Evolutionary conservation across 2,113 vertebrate species (phyloP).

Genomic region (Microcebus tavaratra): DNA sequence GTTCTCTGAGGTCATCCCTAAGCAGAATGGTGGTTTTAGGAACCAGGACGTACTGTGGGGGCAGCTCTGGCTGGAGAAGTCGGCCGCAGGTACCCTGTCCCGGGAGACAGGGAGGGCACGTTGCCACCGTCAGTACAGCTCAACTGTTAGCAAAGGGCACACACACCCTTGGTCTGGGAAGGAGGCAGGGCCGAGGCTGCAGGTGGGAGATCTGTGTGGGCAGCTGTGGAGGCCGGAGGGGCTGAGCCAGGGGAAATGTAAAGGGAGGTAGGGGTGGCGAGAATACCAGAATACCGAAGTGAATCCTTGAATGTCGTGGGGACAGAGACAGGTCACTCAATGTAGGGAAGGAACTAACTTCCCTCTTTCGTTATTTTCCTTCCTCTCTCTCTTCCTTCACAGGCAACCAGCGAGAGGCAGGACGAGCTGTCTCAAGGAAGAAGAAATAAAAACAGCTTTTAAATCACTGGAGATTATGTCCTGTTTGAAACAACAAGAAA

Average conservation of each 20-base stretch:
- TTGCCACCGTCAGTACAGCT: too few relatives aligned
- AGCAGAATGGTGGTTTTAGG: background rate
- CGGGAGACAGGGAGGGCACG: too few relatives aligned
- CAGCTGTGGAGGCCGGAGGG: background rate
- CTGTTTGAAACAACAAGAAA: conserved; percentile 28
- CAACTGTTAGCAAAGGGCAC: background rate
- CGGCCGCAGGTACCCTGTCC: background rate
- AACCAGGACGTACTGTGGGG: background rate
- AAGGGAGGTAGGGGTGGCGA: too few relatives aligned
- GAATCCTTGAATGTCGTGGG: background rate
- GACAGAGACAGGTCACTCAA: background rate
- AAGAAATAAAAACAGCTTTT: conserved; percentile 56
- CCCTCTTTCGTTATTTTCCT: conserved; percentile 30
- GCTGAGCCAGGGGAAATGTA: conserved; percentile 25
- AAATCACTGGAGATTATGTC: conserved; percentile 39
- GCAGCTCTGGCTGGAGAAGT: background rate
- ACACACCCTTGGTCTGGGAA: background rate
- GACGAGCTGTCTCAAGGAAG: conserved; percentile 46
- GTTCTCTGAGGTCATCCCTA: background rate
- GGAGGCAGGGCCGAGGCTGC: background rate
- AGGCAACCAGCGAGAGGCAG: conserved; percentile 24
- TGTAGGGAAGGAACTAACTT: conserved; percentile 32
- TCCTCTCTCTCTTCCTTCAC: conserved; percentile 31
- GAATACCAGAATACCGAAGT: background rate
- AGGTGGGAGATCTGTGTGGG: conserved; percentile 10